Evolutionary conservation across 1,140 invertebrate species (phyloP).

Genomic region (Drosophila setifemur): DNA sequence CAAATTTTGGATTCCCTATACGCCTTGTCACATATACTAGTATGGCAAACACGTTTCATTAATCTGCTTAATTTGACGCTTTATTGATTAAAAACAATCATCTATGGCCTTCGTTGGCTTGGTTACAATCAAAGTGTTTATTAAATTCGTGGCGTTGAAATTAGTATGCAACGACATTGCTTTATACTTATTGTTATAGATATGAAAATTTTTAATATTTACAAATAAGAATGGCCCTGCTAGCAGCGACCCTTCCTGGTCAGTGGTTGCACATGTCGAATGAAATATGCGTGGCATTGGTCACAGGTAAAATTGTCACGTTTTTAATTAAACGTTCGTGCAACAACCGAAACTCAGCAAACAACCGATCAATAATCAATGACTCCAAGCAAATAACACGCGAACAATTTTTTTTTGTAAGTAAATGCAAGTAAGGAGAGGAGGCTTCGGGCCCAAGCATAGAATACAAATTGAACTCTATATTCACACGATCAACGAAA

Average conservation of each 20-base stretch:
- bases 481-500: too few relatives aligned
- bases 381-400: constrained; percentile 25
- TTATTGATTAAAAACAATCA: constrained; percentile 48
- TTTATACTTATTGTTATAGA: constrained; percentile 31
- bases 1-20: background rate
- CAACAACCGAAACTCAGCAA: constrained; percentile 12
- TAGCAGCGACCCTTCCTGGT: background rate
- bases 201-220: constrained; percentile 53
- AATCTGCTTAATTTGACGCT: constrained; percentile 47
- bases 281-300: constrained; percentile 64
- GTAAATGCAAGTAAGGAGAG: constrained; percentile 21
- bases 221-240: background rate
- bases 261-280: constrained; percentile 51
- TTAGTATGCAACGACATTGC: constrained; percentile 66
- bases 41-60: constrained; percentile 23
- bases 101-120: too few relatives aligned
- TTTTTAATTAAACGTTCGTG: constrained; percentile 70
- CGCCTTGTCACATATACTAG: background rate
- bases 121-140: too few relatives aligned
- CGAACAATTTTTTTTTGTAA: constrained; percentile 57
- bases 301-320: constrained; percentile 77
- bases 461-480: too few relatives aligned
- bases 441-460: too few relatives aligned
- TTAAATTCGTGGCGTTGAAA: constrained; percentile 68
- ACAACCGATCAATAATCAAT: constrained; percentile 58